Conservation (phyloP, 2,888 invertebrate species). For the Serrognathus titanus region DNA sequence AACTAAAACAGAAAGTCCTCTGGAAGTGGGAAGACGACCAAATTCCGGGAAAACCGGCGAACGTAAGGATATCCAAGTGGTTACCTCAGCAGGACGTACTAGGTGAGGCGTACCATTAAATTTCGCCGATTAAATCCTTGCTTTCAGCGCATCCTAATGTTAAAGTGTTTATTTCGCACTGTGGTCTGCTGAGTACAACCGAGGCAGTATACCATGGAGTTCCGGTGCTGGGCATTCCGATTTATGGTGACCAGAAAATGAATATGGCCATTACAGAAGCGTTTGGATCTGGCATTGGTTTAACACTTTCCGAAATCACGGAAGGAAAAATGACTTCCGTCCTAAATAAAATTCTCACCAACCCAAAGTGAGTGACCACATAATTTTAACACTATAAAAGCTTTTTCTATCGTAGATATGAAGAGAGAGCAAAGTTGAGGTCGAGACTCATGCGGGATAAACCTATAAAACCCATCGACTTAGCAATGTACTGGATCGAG, state of each 20-base stretch:
- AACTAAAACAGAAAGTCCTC: slow-evolving; percentile 52
- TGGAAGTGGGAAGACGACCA: slow-evolving; percentile 50
- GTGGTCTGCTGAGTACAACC: slow-evolving; percentile 14
- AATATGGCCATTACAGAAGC: slow-evolving; percentile 12
- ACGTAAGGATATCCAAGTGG: slow-evolving; percentile 17
- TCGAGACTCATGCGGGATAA: slow-evolving; percentile 23
- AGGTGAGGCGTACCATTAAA: slow-evolving; percentile 5
- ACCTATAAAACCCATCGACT: slow-evolving; percentile 22
- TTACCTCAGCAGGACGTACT: slow-evolving; percentile 19
- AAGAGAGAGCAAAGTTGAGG: slow-evolving; percentile 9
- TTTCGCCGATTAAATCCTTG: too few species aligned
- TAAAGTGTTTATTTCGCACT: slow-evolving; percentile 17
- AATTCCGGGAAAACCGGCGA: slow-evolving; percentile 6
- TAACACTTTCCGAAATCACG: background rate
- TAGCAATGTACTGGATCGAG: slow-evolving; percentile 28
- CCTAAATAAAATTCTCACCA: background rate
- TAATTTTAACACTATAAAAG: background rate
- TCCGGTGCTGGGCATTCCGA: slow-evolving; percentile 17
- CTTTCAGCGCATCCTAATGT: slow-evolving; percentile 21
- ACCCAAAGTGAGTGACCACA: slow-evolving; percentile 8
- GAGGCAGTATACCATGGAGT: slow-evolving; percentile 16
- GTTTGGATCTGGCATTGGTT: slow-evolving; percentile 2
- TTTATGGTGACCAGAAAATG: slow-evolving; percentile 15
- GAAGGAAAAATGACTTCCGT: slow-evolving; percentile 4
- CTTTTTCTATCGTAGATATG: slow-evolving; percentile 4